These are phyloP conservation scores for Anabas testudineus DNA, from an alignment of 2,797 vertebrate genomes.

Conservation along the genomic window DNA sequence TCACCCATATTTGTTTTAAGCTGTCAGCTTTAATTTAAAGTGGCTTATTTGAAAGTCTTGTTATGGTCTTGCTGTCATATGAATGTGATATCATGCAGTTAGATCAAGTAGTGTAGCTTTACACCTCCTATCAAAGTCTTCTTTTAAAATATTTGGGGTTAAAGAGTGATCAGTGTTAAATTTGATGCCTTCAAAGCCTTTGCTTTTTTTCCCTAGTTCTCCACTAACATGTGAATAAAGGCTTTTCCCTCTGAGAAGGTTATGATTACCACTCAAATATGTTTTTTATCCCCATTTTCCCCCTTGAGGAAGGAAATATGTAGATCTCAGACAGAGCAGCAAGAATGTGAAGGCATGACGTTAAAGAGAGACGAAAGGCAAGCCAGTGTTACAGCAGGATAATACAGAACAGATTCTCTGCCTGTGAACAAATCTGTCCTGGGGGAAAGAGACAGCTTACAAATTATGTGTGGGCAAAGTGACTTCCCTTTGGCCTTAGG, in stretches of 20 bases:
- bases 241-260: conserved; percentile 79
- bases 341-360: conserved; percentile 77
- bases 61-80: conserved; percentile 83
- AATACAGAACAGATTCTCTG: conserved; percentile 88
- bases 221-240: conserved; percentile 74
- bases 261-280: conserved; percentile 81
- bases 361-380: conserved; percentile 83
- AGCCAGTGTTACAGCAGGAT: conserved; percentile 82
- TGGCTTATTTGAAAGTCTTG: conserved; percentile 84
- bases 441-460: conserved; percentile 85
- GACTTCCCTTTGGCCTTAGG: conserved; percentile 87
- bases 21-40: conserved; percentile 85
- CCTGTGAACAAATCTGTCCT: conserved; percentile 90
- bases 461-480: conserved; percentile 86
- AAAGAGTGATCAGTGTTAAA: conserved; percentile 86
- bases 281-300: conserved; percentile 71
- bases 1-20: conserved; percentile 85
- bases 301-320: conserved; percentile 82
- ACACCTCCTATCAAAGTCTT: conserved; percentile 83
- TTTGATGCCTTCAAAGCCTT: conserved; percentile 81
- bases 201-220: conserved; percentile 51
- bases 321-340: conserved; percentile 74
- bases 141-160: conserved; percentile 84
- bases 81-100: conserved; percentile 76
- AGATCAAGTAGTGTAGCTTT: conserved; percentile 83